Base-by-base conservation (phyloP, 2,797 vertebrate species). In the Enoplosus armatus region DNA sequence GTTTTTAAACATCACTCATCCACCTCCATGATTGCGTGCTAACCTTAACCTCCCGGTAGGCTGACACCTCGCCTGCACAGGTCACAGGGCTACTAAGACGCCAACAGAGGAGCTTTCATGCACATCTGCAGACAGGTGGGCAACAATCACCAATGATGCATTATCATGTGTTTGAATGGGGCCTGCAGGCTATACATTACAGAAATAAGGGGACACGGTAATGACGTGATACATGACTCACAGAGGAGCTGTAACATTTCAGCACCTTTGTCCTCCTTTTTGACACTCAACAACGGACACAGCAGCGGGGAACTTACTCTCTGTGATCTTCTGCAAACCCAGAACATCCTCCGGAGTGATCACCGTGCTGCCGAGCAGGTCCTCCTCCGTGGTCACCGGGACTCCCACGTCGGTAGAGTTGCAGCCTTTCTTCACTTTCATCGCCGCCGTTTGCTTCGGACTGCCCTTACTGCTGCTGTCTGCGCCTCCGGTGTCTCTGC, bases 251-350 rank as follows among this genome's bases (percentile, higher is more conserved):
- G 62, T 41, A 43, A 83, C 54, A 48, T 75, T 56, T 55, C 16
- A 7, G 26, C 76, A 70, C 70, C 64, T 74, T 66, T 81, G 47
- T 76, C 58, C 83, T 35, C 31, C n/a, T 39, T 45, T 22, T 62
- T n/a, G n/a, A n/a, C 60, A 48, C 39, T 31, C 54, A 35, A 29
- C 62, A 27, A 11, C 62, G 8, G 12, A 61, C 31, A 33, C 58
- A 48, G 66, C 62, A 78, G 35, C 54, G 3, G 65, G n/a, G 10
- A 73, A 96, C 97, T 96, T 95, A 98, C 98, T 97, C 91, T 97
- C 94, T 1, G 98, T 98, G 95, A 98, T 97, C 95, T 97, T 97
- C 95, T 98, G 97, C 77, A 99, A 95, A 54, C 96, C 96, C 92
- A 99, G 93, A 55, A 98, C 97, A 72, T 98, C 97, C 92, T 97